Evolutionary conservation across 2,113 vertebrate species (phyloP).

Genomic region (Nothoprocta pentlandii): DNA sequence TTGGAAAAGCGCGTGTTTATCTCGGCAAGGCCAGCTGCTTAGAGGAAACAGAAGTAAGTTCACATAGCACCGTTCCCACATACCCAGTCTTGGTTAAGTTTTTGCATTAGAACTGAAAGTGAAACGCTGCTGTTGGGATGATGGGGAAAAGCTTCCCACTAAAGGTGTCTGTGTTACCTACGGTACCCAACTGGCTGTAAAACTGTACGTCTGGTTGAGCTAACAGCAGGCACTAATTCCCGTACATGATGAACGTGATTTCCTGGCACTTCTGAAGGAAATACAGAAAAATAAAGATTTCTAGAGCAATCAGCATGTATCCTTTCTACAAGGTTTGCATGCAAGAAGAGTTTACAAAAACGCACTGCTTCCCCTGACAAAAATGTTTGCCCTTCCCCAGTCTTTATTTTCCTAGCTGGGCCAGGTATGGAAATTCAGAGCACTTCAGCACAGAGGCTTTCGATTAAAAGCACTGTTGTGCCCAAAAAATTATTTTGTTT

Average conservation of each 20-base stretch:
- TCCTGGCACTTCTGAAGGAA: neutral
- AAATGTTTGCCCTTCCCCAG: neutral
- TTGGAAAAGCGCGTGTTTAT: slow-evolving; percentile 74
- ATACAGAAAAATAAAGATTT: neutral
- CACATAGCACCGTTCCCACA: slow-evolving; percentile 55
- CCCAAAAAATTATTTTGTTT: neutral
- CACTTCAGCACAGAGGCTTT: neutral
- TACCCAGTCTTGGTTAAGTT: slow-evolving; percentile 2
- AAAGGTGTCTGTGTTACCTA: accelerated
- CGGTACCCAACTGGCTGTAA: accelerated
- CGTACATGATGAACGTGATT: neutral
- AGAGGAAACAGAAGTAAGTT: slow-evolving; percentile 34
- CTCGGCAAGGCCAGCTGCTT: slow-evolving; percentile 66
- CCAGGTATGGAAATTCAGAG: neutral
- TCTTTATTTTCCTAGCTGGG: neutral
- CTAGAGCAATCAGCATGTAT: neutral
- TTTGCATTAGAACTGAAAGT: slow-evolving; percentile 45
- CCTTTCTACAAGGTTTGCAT: neutral
- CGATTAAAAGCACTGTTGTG: neutral
- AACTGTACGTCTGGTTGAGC: accelerated
- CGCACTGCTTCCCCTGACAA: neutral
- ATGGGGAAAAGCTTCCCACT: neutral
- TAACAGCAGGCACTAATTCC: neutral
- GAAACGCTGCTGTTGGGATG: slow-evolving; percentile 13
- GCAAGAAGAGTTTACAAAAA: slow-evolving; percentile 12